These are phyloP conservation scores for Macrotus californicus DNA, from an alignment of 2,113 vertebrate genomes.

Conservation along the genomic window DNA sequence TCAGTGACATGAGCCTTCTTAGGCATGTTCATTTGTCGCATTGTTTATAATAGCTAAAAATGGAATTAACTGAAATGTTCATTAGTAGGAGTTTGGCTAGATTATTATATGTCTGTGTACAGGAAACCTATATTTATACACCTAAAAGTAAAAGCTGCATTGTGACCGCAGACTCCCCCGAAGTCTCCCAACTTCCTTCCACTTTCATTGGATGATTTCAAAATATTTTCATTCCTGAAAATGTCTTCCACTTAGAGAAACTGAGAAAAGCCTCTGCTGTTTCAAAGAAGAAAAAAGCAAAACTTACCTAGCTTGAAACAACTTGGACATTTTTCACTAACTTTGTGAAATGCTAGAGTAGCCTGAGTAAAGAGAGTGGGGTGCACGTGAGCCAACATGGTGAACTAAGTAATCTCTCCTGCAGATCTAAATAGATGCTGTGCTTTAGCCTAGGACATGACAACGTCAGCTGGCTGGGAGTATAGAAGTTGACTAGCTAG, in stretches of 20 bases:
- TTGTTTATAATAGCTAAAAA: background rate
- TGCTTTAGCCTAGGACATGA: background rate
- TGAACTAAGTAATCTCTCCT: background rate
- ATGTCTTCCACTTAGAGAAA: background rate
- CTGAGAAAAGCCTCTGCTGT: background rate
- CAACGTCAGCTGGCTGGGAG: background rate
- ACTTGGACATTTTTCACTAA: background rate
- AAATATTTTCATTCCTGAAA: constrained; percentile 18
- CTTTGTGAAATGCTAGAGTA: background rate
- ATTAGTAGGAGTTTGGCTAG: background rate
- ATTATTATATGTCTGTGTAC: background rate
- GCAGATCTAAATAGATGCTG: background rate
- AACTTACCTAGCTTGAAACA: constrained; percentile 26
- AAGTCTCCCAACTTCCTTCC: background rate
- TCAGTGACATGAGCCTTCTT: background rate
- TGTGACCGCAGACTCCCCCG: background rate
- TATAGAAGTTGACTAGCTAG: background rate
- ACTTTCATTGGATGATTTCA: background rate
- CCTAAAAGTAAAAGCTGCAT: background rate
- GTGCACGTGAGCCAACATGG: background rate
- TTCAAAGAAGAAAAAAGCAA: background rate
- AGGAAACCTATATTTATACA: background rate
- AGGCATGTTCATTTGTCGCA: background rate
- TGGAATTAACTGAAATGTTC: background rate
- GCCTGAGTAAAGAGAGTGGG: background rate